phyloP scores from a whole-genome alignment of 2,797 vertebrate species.

The Pelodytes ibericus region DNA sequence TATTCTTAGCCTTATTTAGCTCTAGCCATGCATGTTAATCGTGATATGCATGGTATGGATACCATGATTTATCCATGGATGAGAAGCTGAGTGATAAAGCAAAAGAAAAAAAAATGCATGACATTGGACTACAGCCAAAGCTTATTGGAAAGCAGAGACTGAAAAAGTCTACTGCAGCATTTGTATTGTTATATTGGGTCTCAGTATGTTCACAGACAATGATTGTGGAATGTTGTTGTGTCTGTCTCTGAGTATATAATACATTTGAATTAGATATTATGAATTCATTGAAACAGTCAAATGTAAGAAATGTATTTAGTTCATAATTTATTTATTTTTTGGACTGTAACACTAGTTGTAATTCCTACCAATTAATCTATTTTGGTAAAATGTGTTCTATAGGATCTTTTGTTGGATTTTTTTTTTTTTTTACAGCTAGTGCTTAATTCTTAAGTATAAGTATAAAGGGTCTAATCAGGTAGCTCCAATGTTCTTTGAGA shows the following conservation, averaged over 20 bases:
- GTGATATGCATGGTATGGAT: conserved; percentile 19
- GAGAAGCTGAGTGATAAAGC: neutral
- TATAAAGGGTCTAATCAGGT: too few relatives aligned
- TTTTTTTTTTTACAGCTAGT: too few relatives aligned
- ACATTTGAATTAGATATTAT: neutral
- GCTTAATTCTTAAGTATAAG: too few relatives aligned
- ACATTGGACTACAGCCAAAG: conserved; percentile 13
- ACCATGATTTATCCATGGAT: conserved; percentile 19
- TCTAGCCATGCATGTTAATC: conserved; percentile 18
- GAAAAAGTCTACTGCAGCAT: neutral
- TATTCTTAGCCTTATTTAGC: conserved; percentile 14
- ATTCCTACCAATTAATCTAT: too few relatives aligned
- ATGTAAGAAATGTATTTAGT: too few relatives aligned
- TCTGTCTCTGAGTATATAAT: neutral
- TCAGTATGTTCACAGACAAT: neutral
- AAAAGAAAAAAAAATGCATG: neutral
- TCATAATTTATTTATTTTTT: too few relatives aligned
- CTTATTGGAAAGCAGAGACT: conserved; percentile 1
- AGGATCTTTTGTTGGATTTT: too few relatives aligned
- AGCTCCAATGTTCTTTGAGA: too few relatives aligned
- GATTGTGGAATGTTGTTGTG: neutral
- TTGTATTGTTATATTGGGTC: conserved; percentile 10
- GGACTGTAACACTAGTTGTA: too few relatives aligned
- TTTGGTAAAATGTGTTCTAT: too few relatives aligned
- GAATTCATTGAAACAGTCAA: too few relatives aligned